phyloP scores from a whole-genome alignment of 1,140 invertebrate species.

The Lepidurus packardi region DNA sequence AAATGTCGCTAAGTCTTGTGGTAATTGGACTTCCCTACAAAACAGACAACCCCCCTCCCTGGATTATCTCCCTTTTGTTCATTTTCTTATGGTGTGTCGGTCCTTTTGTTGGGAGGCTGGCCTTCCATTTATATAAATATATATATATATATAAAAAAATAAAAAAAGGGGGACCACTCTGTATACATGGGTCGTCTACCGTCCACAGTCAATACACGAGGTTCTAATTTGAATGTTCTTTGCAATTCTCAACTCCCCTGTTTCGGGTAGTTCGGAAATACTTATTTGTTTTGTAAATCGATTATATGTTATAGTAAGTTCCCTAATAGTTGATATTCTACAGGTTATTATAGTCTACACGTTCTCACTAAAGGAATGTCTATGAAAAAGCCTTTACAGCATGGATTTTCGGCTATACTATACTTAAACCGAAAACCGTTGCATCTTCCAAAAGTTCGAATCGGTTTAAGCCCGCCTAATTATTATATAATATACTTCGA shows the following conservation, averaged over 20 bases:
- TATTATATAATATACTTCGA: no score
- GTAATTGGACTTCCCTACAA: constrained; percentile 9
- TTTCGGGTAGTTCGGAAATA: background rate
- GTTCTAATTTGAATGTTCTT: background rate
- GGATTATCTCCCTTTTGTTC: background rate
- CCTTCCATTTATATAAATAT: background rate
- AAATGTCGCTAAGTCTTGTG: background rate
- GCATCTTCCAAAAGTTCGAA: no score
- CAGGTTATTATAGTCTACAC: no score
- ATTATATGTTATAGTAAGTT: no score
- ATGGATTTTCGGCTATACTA: no score
- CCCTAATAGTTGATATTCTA: no score
- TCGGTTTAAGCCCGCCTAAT: no score
- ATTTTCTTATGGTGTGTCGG: background rate
- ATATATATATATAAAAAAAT: background rate
- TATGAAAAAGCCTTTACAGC: no score
- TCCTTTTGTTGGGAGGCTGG: constrained; percentile 8
- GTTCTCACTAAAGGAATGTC: no score
- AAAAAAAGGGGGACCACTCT: background rate
- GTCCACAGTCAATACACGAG: constrained; percentile 21
- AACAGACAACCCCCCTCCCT: background rate
- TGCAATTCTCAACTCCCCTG: background rate
- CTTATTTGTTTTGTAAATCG: no score
- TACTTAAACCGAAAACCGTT: no score
- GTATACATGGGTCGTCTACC: constrained; percentile 7